Conservation (phyloP, 1,140 invertebrate genomes). For the Fragariocoptes setiger region DNA sequence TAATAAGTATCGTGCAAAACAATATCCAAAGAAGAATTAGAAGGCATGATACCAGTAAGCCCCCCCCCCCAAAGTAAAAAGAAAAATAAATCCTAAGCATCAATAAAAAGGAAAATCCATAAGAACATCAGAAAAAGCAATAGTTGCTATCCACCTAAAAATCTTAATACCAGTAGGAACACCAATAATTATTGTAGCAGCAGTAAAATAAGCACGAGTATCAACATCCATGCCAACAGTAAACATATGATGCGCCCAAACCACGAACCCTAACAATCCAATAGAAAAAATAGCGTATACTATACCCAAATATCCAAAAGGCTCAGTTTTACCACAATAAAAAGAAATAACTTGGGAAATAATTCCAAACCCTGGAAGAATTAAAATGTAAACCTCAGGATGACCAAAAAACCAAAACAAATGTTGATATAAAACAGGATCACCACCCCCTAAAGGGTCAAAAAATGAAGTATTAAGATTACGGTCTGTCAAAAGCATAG, state of each 20-base stretch:
- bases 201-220: conserved; percentile 7
- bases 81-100: conserved; percentile 8
- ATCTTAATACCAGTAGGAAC: conserved; percentile 8
- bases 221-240: conserved; percentile 6
- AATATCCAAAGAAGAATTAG: too few species aligned
- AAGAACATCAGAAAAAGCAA: conserved; percentile 4
- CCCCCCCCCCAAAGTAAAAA: conserved; percentile 10
- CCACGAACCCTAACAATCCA: conserved; percentile 6
- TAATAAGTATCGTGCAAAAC: too few species aligned
- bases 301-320: conserved; percentile 8
- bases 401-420: conserved; percentile 7
- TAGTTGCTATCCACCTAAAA: conserved; percentile 11
- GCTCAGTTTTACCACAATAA: background rate
- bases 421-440: conserved; percentile 8
- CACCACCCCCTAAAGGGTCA: conserved; percentile 1
- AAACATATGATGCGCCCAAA: conserved; percentile 11
- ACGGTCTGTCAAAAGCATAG: too few species aligned
- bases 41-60: too few species aligned
- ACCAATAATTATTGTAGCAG: conserved; percentile 9
- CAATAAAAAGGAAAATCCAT: conserved; percentile 8
- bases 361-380: conserved; percentile 9
- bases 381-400: conserved; percentile 9
- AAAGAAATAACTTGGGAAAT: conserved; percentile 5
- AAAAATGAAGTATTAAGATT: background rate
- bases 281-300: conserved; percentile 9